Evolutionary conservation across 2,797 vertebrate genomes (phyloP).

Genomic region (Coregonus sp.): DNA sequence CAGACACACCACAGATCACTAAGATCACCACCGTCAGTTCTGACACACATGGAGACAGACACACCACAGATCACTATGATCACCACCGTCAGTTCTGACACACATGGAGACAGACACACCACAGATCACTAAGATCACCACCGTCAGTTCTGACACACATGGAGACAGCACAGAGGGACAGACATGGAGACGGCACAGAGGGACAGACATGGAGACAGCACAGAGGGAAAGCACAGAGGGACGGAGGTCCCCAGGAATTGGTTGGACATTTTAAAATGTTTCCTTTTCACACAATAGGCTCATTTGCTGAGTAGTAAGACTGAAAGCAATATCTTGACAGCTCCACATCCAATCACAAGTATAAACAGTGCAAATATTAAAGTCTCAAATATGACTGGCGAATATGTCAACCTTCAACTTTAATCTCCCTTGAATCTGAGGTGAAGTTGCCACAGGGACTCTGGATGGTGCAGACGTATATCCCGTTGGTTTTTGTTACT

Average conservation of each 20-base stretch:
- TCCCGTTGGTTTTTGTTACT: accelerated
- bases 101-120: background rate
- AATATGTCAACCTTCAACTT: slow-evolving; percentile 36
- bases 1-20: too few relatives aligned
- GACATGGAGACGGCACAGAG: background rate
- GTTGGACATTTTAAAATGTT: too few relatives aligned
- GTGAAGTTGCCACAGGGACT: background rate
- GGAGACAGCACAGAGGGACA: background rate
- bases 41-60: background rate
- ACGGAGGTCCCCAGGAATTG: too few relatives aligned
- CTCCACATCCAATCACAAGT: background rate
- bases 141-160: background rate
- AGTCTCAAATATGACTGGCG: background rate
- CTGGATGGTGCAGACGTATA: slow-evolving; percentile 41
- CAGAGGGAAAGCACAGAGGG: too few relatives aligned
- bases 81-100: background rate
- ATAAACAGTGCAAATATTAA: background rate
- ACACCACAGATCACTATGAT: slow-evolving; percentile 57
- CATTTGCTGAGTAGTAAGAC: background rate
- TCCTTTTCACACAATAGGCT: background rate
- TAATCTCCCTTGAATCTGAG: slow-evolving; percentile 2
- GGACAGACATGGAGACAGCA: too few relatives aligned
- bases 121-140: too few relatives aligned
- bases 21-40: too few relatives aligned
- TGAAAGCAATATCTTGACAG: background rate